Percentiles rank a stretch among this genome's conserved stretches.
These are phyloP conservation scores for Buphagus erythrorhynchus DNA, from an alignment of 2,797 vertebrate species.

Conservation along the genomic window DNA sequence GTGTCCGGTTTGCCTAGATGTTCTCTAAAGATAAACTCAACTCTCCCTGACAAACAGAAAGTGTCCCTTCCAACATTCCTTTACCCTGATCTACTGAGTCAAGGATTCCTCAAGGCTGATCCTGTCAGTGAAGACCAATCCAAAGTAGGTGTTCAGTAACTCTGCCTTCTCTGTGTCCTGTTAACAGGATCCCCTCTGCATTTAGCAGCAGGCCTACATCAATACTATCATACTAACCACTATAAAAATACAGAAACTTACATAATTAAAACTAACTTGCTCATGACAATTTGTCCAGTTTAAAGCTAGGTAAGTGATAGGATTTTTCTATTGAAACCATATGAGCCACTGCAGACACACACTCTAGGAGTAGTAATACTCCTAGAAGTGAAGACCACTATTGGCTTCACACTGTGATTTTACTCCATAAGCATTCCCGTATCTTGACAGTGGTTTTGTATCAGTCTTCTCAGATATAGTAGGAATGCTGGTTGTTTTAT, in stretches of 20 bases:
- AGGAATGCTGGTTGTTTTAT: background rate
- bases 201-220: background rate
- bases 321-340: background rate
- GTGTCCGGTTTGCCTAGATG: background rate
- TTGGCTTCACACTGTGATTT: rapidly evolving
- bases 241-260: background rate
- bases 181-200: background rate
- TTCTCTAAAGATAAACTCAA: background rate
- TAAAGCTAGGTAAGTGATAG: background rate
- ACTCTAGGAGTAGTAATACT: background rate
- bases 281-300: background rate
- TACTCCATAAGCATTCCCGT: background rate
- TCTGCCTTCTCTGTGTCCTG: background rate
- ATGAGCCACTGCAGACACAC: background rate
- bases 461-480: background rate
- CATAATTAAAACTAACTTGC: background rate
- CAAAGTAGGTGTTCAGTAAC: background rate
- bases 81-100: background rate
- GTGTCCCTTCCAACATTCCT: background rate
- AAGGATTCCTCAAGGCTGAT: background rate
- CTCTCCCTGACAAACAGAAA: background rate
- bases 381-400: background rate
- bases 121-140: background rate
- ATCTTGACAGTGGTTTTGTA: background rate
- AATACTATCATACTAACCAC: background rate